Base-by-base conservation (phyloP, 1,140 invertebrate species). In the Aphis gossypii region DNA sequence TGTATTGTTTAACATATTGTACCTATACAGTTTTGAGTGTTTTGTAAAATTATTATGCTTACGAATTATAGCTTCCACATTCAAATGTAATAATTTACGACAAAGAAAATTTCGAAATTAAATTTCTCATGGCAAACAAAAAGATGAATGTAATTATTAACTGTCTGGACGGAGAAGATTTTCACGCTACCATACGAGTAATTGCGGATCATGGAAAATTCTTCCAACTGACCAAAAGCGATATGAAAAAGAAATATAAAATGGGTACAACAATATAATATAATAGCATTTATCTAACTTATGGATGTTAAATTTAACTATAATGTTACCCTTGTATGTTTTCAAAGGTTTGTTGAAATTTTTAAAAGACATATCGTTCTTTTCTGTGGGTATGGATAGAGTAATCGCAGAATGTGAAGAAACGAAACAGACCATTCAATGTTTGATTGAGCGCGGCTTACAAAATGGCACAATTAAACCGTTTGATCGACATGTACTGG, bases 231-330 rank as follows among this genome's bases (percentile, higher is more conserved):
- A 84, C 92, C 48, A 83, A 86, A 54, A 41, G 20, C 2, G 92
- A 93, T 25, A 93, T 93, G 92, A 86, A 51, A 54, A 93, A 93
- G 48, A 41, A 93, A 44, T 82, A 86, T 30, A 93, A 93, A 93
- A 46, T 93, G 48, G 92, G 92, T 93, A 86, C 8, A 25, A 1
- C 41, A 44, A 86, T 86, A 86, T 41, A 11, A 38, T 83, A 84
- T 86, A 76, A 76, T 86, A 25, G 23, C n/a, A 21, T 48, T 87
- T 7, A 87, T n/a, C 11, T 44, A 1, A 38, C 14, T 30, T 30
- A 44, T 44, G 23, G 7, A 38, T 30, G 0, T 84, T 44, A 84
- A 84, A 84, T 84, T 25, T 14, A 14, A 44, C 9, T 44, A 84
- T 41, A 86, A 44, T 44, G 4, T 87, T 87, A 46, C 18, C 8